Evolutionary conservation across 2,113 vertebrate species (phyloP).

Genomic region (Calyptommatus sinebrachiatus): DNA sequence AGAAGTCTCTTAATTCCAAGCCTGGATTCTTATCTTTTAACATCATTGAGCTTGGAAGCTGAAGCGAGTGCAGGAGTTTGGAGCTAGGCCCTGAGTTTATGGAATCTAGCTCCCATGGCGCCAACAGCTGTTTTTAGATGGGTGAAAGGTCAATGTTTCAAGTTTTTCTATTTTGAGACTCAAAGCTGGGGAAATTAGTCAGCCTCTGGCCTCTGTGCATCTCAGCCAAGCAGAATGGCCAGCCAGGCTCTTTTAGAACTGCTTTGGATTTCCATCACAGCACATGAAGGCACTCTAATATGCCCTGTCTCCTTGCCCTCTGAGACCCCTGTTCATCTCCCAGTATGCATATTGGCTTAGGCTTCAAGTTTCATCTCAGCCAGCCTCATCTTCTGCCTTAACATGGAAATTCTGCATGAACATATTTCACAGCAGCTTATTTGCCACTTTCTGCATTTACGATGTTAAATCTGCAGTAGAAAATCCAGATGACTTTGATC

Average conservation of each 20-base stretch:
- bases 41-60: background rate
- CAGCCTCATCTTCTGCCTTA: background rate
- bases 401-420: background rate
- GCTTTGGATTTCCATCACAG: background rate
- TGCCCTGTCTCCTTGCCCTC: background rate
- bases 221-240: conserved; percentile 11
- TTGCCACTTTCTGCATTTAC: too few relatives aligned
- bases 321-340: background rate
- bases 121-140: conserved; percentile 23
- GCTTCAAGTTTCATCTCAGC: background rate
- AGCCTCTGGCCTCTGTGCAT: conserved; percentile 24
- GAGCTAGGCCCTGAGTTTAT: conserved; percentile 8
- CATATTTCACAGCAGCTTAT: background rate
- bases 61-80: background rate
- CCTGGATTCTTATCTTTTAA: background rate
- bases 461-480: too few relatives aligned
- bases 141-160: conserved; percentile 29
- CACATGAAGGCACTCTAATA: background rate
- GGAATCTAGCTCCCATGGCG: conserved; percentile 30
- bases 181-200: conserved; percentile 36
- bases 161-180: conserved; percentile 37
- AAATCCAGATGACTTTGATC: too few relatives aligned
- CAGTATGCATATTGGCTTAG: background rate
- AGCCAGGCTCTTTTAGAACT: background rate
- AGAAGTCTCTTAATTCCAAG: background rate